Evolutionary conservation across 2,797 vertebrate species (phyloP), one percentile per base, ranked within the genome.

Genomic region (Rallus crepitans): DNA sequence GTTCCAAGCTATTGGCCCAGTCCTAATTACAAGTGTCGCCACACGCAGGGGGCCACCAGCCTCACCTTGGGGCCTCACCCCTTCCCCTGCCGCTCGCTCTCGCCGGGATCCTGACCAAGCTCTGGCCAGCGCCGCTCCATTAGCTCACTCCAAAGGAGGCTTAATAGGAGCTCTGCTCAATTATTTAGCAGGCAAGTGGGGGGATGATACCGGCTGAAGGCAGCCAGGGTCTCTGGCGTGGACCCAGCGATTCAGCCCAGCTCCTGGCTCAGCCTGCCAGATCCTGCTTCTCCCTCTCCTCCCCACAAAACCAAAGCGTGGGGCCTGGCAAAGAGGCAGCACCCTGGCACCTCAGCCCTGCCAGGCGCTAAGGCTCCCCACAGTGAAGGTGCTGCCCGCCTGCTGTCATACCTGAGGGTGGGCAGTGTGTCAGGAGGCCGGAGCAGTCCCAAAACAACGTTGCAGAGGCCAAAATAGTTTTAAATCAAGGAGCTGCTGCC

Each of bases 81-180:
- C 60, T 75, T 82, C 47, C 56, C 57, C 69, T 50, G 65, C 30
- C 2, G 2, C 80, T 85, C 0, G 0, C n/a, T 82, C 64, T 87
- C 0, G 0, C 37, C 90, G 77, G 70, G 53, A 87, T 83, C 89
- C 50, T 86, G 37, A 92, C 77, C 81, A 70, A 73, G 68, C 83
- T 71, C 78, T 77, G 64, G 92, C 84, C 87, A 93, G 28, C 2
- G 0, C 53, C 0, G 28, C 66, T 89, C 87, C 94, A 96, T 94
- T 93, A 94, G 61, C 92, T 92, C 87, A 78, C 69, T 93, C 69
- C n/a, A 15, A 78, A 83, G 72, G 61, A 94, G 79, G 88, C 73
- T 95, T 91, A 92, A 95, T 40, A 94, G 93, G 95, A 91, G 73
- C 91, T 23, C 79, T 94, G 59, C 89, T 95, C 79, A 96, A 96